phyloP scores from a whole-genome alignment of 2,888 invertebrate species.

The Pandemis cinnamomeana region DNA sequence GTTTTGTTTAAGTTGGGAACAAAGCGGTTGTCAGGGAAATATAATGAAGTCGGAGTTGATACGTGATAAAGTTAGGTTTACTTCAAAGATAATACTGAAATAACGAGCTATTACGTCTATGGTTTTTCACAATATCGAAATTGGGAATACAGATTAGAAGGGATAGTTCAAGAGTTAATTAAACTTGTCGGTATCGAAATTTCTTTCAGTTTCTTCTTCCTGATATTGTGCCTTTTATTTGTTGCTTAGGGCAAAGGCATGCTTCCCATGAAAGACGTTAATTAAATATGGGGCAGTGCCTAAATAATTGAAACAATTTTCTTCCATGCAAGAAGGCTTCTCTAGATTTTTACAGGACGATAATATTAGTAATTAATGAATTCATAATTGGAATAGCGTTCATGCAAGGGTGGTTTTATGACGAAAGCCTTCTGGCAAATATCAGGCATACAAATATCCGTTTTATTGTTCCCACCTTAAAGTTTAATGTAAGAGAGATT shows the following conservation, averaged over 20 bases:
- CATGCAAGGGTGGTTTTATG: not conserved
- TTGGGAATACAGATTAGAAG: not conserved
- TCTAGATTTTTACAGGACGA: not conserved
- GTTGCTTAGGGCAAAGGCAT: no score
- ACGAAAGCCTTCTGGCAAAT: not conserved
- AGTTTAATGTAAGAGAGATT: conserved; percentile 74
- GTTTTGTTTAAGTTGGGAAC: conserved; percentile 65
- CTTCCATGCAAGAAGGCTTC: not conserved
- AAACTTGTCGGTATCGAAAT: not conserved
- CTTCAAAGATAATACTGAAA: not conserved
- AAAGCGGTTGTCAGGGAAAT: not conserved
- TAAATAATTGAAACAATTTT: not conserved
- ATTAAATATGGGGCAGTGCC: no score
- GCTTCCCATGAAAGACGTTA: no score
- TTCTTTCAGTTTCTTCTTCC: not conserved
- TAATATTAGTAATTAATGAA: not conserved
- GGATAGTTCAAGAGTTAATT: not conserved
- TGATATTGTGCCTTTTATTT: no score
- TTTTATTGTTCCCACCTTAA: conserved; percentile 28
- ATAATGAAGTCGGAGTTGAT: not conserved
- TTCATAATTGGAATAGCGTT: not conserved
- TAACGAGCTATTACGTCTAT: not conserved
- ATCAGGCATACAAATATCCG: not conserved
- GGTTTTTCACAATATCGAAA: not conserved
- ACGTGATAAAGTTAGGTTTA: not conserved